Evolutionary conservation across 2,888 invertebrate genomes (phyloP).

Genomic region (Leucozona laternaria): DNA sequence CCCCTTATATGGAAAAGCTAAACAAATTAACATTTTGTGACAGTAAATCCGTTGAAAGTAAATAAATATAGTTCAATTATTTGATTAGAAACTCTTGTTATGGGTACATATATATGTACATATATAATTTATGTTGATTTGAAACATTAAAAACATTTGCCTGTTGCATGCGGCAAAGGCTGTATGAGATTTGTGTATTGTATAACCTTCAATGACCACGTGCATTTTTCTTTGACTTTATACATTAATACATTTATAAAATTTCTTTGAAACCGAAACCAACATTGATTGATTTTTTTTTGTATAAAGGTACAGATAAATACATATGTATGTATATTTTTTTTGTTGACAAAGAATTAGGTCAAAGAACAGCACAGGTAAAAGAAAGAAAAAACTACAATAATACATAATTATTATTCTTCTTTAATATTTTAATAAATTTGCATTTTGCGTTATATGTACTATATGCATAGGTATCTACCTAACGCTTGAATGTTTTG

Average conservation of each 20-base stretch:
- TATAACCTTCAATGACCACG: constrained; percentile 59
- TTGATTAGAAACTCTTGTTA: constrained; percentile 10
- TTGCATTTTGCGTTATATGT: neutral
- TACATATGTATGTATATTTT: neutral
- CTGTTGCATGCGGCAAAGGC: constrained; percentile 2
- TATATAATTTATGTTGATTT: neutral
- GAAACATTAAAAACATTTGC: neutral
- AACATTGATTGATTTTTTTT: neutral
- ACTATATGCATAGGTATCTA: neutral
- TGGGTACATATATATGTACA: neutral
- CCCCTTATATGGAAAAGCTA: constrained; percentile 65
- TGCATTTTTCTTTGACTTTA: constrained; percentile 39
- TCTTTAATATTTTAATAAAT: neutral
- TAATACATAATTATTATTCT: neutral
- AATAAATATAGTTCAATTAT: constrained; percentile 35
- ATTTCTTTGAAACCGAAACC: neutral
- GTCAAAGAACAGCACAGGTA: constrained; percentile 44
- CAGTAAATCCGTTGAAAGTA: constrained; percentile 29
- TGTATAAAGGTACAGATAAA: too few species aligned
- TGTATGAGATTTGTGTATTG: constrained; percentile 27
- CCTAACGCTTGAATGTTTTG: neutral
- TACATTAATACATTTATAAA: neutral
- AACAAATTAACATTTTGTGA: constrained; percentile 55
- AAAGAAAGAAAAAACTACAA: constrained; percentile 2
- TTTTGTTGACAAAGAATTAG: constrained; percentile 38